Conservation (phyloP, 2,113 vertebrate genomes). For the Xenopus laevis region DNA sequence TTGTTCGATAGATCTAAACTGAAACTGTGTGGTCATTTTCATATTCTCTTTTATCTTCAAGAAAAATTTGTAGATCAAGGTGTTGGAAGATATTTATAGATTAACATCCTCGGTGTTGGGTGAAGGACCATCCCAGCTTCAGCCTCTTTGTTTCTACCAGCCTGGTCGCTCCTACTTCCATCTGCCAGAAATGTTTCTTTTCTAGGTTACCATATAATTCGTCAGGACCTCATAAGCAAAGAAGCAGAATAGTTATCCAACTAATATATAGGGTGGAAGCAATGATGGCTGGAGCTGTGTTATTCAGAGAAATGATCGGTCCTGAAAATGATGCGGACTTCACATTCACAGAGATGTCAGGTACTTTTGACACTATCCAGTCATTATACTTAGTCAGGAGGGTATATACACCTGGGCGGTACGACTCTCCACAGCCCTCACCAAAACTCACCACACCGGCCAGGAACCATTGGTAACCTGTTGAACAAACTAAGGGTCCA, state of each 20-base stretch:
- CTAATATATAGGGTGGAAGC: not conserved
- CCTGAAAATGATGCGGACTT: not conserved
- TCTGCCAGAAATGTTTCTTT: too few relatives aligned
- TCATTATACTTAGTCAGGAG: slow-evolving; percentile 49
- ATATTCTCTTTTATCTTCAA: too few relatives aligned
- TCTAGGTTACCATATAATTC: too few relatives aligned
- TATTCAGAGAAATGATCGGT: not conserved
- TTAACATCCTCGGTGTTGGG: too few relatives aligned
- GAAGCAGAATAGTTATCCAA: not conserved
- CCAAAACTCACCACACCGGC: slow-evolving; percentile 82
- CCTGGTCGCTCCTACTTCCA: too few relatives aligned
- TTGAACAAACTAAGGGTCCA: slow-evolving; percentile 74
- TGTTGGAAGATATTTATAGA: too few relatives aligned
- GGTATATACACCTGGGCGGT: slow-evolving; percentile 75
- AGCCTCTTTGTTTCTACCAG: too few relatives aligned
- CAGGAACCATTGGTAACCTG: slow-evolving; percentile 61
- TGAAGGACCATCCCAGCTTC: too few relatives aligned
- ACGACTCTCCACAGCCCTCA: slow-evolving; percentile 62
- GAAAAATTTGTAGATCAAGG: too few relatives aligned
- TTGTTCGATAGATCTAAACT: too few relatives aligned
- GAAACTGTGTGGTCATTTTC: too few relatives aligned
- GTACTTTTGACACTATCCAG: slow-evolving; percentile 49
- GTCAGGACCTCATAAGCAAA: too few relatives aligned
- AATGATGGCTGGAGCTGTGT: not conserved
- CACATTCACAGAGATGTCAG: not conserved